A percentile compares a stretch with the other conserved stretches of the same genome.
Evolutionary conservation across 1,140 invertebrate species (phyloP).

Genomic region (Bombus turneri): DNA sequence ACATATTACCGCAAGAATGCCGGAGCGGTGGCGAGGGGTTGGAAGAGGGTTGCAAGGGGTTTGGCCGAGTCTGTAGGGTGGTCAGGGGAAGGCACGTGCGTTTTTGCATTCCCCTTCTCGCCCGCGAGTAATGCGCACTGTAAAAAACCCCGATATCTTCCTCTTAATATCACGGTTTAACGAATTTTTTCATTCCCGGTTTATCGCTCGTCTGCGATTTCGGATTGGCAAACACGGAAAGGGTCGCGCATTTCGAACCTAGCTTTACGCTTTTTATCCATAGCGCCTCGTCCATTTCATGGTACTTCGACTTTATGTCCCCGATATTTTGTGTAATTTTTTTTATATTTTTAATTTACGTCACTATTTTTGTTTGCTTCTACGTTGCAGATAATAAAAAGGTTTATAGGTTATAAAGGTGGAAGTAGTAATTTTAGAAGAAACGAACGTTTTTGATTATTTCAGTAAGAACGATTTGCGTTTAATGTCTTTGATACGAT

Average conservation of each 20-base stretch:
- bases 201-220: constrained; percentile 5
- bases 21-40: constrained; percentile 8
- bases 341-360: background rate
- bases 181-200: constrained; percentile 53
- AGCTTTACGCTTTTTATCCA: background rate
- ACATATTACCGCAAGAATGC: constrained; percentile 72
- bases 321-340: background rate
- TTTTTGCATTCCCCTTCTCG: constrained; percentile 58
- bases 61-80: constrained; percentile 1
- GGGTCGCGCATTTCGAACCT: background rate
- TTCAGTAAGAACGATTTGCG: too few species aligned
- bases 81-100: constrained; percentile 56
- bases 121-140: constrained; percentile 39
- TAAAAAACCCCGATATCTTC: constrained; percentile 58
- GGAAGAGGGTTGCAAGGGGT: background rate
- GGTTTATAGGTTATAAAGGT: too few species aligned
- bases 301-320: background rate
- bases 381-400: too few species aligned
- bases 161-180: constrained; percentile 60
- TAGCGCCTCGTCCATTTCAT: background rate
- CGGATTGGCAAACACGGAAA: background rate
- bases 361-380: background rate
- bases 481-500: too few species aligned
- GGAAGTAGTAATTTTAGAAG: too few species aligned
- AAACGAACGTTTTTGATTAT: too few species aligned